Conservation (phyloP, 2,113 vertebrate genomes). For the Hemichromis elongatus region DNA sequence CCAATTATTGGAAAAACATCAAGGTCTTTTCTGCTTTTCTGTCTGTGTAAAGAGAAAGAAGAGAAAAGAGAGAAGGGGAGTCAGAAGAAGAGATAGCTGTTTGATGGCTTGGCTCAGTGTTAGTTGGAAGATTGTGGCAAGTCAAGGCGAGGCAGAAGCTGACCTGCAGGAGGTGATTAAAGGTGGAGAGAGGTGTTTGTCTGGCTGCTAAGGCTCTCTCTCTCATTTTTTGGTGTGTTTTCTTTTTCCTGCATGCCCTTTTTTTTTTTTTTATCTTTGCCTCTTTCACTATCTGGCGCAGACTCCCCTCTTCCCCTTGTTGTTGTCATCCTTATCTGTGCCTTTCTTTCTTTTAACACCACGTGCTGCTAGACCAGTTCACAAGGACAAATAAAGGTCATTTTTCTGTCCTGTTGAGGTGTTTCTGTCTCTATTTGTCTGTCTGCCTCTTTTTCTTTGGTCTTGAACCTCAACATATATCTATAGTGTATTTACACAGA, state of each 20-base stretch:
- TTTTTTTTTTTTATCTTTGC: constrained; percentile 9
- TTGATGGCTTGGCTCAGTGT: constrained; percentile 58
- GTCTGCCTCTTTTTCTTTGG: not conserved
- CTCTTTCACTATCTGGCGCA: constrained; percentile 20
- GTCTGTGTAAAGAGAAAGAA: constrained; percentile 57
- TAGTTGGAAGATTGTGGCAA: constrained; percentile 33
- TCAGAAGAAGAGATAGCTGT: constrained; percentile 32
- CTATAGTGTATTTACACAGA: not conserved
- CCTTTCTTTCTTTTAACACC: constrained; percentile 8
- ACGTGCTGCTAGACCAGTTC: constrained; percentile 20
- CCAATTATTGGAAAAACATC: constrained; percentile 79
- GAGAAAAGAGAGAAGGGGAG: constrained; percentile 37
- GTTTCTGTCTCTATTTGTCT: not conserved
- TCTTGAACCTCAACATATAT: not conserved
- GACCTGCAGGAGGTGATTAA: constrained; percentile 61
- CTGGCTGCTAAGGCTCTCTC: constrained; percentile 9
- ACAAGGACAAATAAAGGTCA: constrained; percentile 58
- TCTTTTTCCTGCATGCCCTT: not conserved
- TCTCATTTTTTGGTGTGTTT: not conserved
- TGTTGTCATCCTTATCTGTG: constrained; percentile 17
- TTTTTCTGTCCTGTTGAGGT: not conserved
- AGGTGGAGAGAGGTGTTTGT: constrained; percentile 43
- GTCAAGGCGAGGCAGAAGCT: constrained; percentile 29
- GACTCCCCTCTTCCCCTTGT: constrained; percentile 2
- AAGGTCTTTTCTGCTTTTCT: constrained; percentile 65